These are phyloP conservation scores for Melanotus villosus DNA, from an alignment of 2,888 invertebrate species.

Conservation along the genomic window DNA sequence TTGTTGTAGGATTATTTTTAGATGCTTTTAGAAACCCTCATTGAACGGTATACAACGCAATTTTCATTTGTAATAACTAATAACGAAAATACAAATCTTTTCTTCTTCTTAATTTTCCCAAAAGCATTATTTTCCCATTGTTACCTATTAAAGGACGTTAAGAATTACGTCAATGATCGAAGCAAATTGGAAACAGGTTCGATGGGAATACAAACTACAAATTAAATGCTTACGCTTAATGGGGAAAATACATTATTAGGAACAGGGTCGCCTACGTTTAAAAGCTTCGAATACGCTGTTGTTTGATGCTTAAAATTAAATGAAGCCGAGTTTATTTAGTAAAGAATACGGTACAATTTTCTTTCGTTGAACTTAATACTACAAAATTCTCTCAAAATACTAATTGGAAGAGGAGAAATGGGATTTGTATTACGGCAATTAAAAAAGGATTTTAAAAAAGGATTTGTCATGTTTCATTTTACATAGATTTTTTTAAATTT, in stretches of 20 bases:
- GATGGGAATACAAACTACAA: constrained; percentile 57
- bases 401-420: no score
- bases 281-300: constrained; percentile 7
- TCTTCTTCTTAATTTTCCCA: constrained; percentile 21
- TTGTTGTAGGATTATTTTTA: no score
- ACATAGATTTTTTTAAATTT: no score
- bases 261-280: constrained; percentile 8
- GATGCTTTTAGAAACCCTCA: no score
- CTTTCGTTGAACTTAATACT: no score
- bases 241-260: constrained; percentile 35
- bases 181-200: constrained; percentile 58
- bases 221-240: constrained; percentile 52
- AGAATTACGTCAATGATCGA: constrained; percentile 59
- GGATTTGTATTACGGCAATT: no score
- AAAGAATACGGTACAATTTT: constrained; percentile 6
- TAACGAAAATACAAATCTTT: no score
- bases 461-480: no score
- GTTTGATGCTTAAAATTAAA: constrained; percentile 23
- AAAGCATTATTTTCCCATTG: constrained; percentile 31
- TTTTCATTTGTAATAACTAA: no score
- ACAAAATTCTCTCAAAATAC: no score
- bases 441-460: no score
- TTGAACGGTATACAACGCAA: no score
- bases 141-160: constrained; percentile 48
- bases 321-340: neutral